A percentile compares a stretch with the other conserved stretches of the same genome.
Conservation (phyloP, 2,113 vertebrate species). For the Pseudolaguvia tuberculata region DNA sequence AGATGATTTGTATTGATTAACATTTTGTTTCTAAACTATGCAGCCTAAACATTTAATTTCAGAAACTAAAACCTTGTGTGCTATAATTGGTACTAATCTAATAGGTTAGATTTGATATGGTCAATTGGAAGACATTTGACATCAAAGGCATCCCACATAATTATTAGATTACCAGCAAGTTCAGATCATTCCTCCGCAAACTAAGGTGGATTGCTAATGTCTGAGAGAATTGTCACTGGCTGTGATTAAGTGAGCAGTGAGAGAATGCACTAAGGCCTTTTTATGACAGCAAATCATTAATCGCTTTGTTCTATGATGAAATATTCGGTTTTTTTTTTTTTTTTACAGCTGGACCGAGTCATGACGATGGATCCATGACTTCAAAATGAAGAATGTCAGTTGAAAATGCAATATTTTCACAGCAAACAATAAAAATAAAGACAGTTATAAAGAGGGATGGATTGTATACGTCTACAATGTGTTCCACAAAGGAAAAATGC, state of each 20-base stretch:
- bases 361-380: background rate
- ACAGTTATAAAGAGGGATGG: conserved; percentile 1
- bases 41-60: background rate
- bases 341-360: background rate
- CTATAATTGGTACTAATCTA: background rate
- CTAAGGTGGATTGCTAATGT: background rate
- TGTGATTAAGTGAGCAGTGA: conserved; percentile 4
- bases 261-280: background rate
- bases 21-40: background rate
- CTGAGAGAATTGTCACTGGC: background rate
- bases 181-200: background rate
- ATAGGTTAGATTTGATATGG: background rate
- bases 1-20: background rate
- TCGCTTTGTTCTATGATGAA: background rate
- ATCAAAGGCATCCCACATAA: background rate
- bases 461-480: background rate
- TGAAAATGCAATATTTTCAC: background rate
- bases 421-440: background rate
- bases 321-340: background rate
- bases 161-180: background rate
- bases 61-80: background rate
- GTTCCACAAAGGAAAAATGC: background rate
- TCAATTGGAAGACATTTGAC: background rate
- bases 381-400: background rate
- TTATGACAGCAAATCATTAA: conserved; percentile 16